Conservation (phyloP, 2,888 invertebrate species). For the Cosmorhoe ocellata region DNA sequence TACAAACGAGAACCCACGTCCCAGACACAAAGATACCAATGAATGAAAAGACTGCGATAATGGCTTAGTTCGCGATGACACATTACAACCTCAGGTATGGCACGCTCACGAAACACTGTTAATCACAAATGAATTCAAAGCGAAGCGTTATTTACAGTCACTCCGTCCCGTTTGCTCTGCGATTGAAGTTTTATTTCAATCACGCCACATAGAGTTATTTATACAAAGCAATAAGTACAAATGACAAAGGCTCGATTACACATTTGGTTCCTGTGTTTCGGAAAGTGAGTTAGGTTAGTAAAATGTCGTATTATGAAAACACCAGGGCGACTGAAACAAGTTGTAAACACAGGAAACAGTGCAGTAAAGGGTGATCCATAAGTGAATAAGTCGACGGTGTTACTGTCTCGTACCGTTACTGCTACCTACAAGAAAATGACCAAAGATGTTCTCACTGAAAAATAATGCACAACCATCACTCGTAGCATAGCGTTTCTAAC, state of each 20-base stretch:
- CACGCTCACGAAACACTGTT: conserved; percentile 68
- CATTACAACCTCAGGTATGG: conserved; percentile 32
- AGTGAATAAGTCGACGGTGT: conserved; percentile 22
- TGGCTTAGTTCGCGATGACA: conserved; percentile 24
- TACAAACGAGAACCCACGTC: conserved; percentile 29
- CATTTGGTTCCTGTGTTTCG: conserved; percentile 27
- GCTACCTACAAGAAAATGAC: too few species aligned
- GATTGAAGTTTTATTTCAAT: conserved; percentile 29
- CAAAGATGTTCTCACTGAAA: too few species aligned
- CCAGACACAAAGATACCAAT: conserved; percentile 28
- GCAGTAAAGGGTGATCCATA: conserved; percentile 31
- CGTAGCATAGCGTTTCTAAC: too few species aligned
- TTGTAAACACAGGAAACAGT: conserved; percentile 51
- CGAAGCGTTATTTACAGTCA: conserved; percentile 62
- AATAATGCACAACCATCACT: too few species aligned
- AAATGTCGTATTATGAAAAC: conserved; percentile 13
- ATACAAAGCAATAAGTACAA: conserved; percentile 20
- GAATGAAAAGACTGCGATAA: conserved; percentile 28
- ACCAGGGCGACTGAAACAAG: conserved; percentile 18
- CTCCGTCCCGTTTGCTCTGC: conserved; percentile 42
- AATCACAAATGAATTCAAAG: conserved; percentile 60
- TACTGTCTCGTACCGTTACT: not conserved
- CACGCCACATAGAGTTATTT: conserved; percentile 36
- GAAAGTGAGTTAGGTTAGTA: conserved; percentile 24
- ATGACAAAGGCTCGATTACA: conserved; percentile 10